phyloP scores from a whole-genome alignment of 2,797 vertebrate species.

The Amblyraja radiata region DNA sequence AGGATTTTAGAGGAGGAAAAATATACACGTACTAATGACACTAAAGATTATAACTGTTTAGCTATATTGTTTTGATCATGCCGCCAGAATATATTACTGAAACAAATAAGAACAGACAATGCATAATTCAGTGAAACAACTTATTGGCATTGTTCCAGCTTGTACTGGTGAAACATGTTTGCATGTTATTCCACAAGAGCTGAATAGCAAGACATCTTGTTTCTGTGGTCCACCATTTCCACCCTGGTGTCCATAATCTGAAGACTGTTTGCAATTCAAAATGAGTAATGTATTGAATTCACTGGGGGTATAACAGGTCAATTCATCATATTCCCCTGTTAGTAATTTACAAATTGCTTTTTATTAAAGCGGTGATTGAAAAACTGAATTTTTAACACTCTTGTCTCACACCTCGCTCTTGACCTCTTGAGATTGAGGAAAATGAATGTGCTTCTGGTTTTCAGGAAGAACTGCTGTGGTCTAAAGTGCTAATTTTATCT shows the following conservation, averaged over 20 bases:
- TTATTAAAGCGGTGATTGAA: constrained; percentile 13
- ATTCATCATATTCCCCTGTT: neutral
- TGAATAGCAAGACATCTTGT: neutral
- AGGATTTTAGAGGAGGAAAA: neutral
- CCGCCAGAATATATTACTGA: neutral
- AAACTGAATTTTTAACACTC: neutral
- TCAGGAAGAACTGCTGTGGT: constrained; percentile 13
- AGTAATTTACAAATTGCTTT: constrained; percentile 30
- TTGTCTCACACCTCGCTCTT: neutral
- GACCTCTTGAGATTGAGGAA: neutral
- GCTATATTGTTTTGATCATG: neutral
- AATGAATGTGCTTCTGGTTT: neutral
- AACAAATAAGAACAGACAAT: neutral
- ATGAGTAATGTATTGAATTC: neutral
- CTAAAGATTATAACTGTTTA: neutral
- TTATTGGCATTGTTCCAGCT: neutral
- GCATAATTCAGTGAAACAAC: neutral
- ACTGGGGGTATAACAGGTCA: neutral
- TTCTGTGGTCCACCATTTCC: constrained; percentile 34
- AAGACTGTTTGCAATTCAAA: neutral
- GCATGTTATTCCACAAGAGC: neutral
- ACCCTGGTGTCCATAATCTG: neutral
- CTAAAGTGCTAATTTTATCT: constrained; percentile 52
- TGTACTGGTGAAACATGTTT: neutral
- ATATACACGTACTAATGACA: neutral